Base-by-base conservation (phyloP, 2,888 invertebrate genomes). In the Archaeoteleia sp. region DNA sequence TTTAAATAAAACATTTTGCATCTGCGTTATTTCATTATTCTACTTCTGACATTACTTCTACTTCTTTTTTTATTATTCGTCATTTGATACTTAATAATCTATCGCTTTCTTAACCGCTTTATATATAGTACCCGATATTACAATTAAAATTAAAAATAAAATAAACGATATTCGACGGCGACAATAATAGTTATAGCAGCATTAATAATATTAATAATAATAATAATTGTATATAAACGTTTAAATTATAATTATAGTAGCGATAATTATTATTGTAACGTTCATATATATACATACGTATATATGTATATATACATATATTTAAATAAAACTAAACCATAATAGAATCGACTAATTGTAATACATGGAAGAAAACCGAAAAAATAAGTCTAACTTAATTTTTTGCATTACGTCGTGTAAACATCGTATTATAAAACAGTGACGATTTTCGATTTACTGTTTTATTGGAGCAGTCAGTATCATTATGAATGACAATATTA, bases 71-170 rank as follows among this genome's bases (percentile, higher is more conserved):
- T 30, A 55, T 48, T 66, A 62, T 46, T 67, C 57, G 54, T 57
- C 66, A 49, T 61, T 63, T 55, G 35, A 67, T 62, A 60, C 74
- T 76, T 76, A 34, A 40, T 17, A 78, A 78, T 72, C 73, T 75
- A 75, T 73, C 60, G 71, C 67, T 73, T 45, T 65, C 69, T 74
- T 78, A 74, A 76, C 70, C 74, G 72, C n/a, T n/a, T 73, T 49
- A 77, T 78, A 81, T 68, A 75, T 80, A 79, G 72, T 81, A 82
- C 81, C 81, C 79, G 81, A 76, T 77, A 75, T 80, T 82, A 82
- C 73, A 79, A 49, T 78, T 78, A 76, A 72, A 75, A 73, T 78
- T 78, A 74, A 61, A 78, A 81, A 77, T 78, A 79, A 81, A 77
- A 77, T 76, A 75, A 78, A 78, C 77, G 74, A 76, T 75, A 77